Conservation (phyloP, 2,888 invertebrate genomes). For the Lapara coniferarum region DNA sequence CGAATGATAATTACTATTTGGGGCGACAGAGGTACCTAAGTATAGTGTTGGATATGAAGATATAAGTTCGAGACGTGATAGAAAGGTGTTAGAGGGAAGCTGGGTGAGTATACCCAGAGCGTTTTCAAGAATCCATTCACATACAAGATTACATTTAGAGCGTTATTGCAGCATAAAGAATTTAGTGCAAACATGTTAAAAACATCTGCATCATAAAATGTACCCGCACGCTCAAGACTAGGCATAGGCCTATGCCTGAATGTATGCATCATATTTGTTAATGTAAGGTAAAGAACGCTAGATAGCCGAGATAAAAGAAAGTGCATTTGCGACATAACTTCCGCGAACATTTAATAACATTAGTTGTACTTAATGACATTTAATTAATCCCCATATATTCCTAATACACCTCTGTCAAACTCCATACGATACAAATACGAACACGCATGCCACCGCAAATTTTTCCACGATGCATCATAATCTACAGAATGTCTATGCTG, state of each 20-base stretch:
- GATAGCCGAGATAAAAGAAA: background rate
- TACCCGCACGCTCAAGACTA: no score
- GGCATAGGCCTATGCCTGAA: no score
- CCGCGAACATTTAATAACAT: no score
- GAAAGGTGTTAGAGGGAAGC: background rate
- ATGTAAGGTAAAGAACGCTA: background rate
- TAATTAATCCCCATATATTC: background rate
- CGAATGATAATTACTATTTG: background rate
- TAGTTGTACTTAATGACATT: no score
- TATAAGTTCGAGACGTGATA: no score
- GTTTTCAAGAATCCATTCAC: no score
- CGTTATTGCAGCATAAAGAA: no score
- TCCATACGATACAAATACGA: background rate
- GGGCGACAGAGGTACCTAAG: conserved; percentile 2
- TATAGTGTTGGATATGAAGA: background rate
- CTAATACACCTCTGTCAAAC: conserved; percentile 7
- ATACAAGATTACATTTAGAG: no score
- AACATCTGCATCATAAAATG: no score
- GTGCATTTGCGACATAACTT: background rate
- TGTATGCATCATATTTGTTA: background rate
- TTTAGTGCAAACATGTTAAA: no score
- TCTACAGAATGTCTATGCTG: conserved; percentile 5
- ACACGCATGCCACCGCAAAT: conserved; percentile 2
- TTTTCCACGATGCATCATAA: conserved; percentile 1
- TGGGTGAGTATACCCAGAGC: background rate